Percentiles rank a stretch among this genome's conserved stretches.
These are phyloP conservation scores for Dryobotodes eremita DNA, from an alignment of 2,888 invertebrate genomes.

Conservation along the genomic window DNA sequence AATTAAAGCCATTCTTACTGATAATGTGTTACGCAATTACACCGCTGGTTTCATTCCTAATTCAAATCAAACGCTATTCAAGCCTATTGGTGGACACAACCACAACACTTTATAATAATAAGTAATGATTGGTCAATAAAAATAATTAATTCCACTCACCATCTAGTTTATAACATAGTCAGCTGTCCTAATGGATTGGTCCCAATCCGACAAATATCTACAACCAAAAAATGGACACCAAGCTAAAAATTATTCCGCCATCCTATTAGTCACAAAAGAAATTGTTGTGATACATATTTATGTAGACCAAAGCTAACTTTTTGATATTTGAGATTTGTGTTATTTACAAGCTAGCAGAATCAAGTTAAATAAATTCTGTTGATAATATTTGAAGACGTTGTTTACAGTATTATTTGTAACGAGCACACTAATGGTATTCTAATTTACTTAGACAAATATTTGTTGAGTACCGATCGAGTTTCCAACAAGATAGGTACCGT, in stretches of 20 bases:
- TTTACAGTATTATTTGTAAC: conserved; percentile 33
- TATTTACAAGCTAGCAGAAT: conserved; percentile 30
- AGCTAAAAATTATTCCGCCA: conserved; percentile 9
- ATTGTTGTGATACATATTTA: conserved; percentile 23
- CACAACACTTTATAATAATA: neutral
- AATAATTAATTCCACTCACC: neutral
- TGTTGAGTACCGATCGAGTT: conserved; percentile 23
- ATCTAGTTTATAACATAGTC: neutral
- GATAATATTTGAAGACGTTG: conserved; percentile 25
- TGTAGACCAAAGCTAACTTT: conserved; percentile 6
- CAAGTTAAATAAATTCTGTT: conserved; percentile 8
- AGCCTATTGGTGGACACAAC: neutral
- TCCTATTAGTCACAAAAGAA: neutral
- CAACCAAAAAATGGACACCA: neutral
- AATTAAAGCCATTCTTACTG: no score
- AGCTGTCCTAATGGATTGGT: neutral
- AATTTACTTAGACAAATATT: conserved; percentile 54
- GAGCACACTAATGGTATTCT: conserved; percentile 47
- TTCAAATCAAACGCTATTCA: neutral
- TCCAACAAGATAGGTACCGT: neutral
- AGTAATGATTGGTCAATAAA: neutral
- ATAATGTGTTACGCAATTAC: no score
- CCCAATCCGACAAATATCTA: neutral
- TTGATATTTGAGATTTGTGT: conserved; percentile 8
- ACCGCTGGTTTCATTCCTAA: neutral